Conservation (phyloP, 2,113 vertebrate genomes). For the Probosciger aterrimus region DNA sequence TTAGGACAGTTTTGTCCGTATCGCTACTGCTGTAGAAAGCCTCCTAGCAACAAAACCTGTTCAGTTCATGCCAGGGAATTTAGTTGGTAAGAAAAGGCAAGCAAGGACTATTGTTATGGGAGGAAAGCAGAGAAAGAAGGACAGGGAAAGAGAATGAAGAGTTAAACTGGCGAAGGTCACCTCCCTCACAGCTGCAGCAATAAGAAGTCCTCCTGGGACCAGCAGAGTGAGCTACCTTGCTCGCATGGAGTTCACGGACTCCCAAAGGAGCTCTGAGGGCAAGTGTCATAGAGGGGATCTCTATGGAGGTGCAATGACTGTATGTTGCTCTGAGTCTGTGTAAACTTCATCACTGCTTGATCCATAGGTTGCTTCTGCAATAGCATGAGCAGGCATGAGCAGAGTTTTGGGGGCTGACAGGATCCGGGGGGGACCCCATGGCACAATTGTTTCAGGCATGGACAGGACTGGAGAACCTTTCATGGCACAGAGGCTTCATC, state of each 20-base stretch:
- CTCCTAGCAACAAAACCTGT: background rate
- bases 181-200: background rate
- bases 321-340: background rate
- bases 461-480: background rate
- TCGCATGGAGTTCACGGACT: background rate
- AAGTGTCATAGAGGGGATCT: background rate
- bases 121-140: background rate
- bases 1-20: background rate
- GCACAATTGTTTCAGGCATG: background rate
- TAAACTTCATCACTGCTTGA: background rate
- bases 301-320: too few relatives aligned
- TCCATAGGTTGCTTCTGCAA: background rate
- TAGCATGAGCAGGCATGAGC: accelerated
- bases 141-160: background rate
- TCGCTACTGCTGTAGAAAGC: background rate
- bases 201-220: background rate
- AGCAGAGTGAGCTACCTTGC: background rate
- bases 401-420: background rate
- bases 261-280: background rate
- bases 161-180: background rate
- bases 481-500: background rate
- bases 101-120: background rate
- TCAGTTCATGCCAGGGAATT: background rate
- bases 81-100: background rate
- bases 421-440: too few relatives aligned